Evolutionary conservation across 1,140 invertebrate genomes (phyloP).

Genomic region (Heliconius himera): DNA sequence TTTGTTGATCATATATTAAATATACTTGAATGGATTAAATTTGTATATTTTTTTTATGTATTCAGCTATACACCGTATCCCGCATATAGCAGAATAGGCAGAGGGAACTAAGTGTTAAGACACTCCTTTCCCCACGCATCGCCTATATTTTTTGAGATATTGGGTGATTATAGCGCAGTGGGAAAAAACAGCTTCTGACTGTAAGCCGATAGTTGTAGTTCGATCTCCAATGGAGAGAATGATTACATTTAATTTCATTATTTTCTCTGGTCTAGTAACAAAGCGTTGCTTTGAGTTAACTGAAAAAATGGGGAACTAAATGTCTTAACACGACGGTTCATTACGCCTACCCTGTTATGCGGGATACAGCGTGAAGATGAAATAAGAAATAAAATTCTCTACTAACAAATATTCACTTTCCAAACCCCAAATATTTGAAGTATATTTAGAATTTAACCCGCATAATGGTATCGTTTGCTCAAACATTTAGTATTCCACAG

Average conservation of each 20-base stretch:
- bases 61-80: too few species aligned
- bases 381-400: background rate
- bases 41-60: too few species aligned
- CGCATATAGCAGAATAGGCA: too few species aligned
- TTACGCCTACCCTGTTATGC: background rate
- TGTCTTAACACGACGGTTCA: background rate
- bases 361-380: background rate
- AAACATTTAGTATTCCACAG: constrained; percentile 11
- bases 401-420: background rate
- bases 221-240: background rate
- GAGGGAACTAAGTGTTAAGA: too few species aligned
- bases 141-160: too few species aligned
- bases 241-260: too few species aligned
- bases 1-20: too few species aligned
- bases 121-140: too few species aligned
- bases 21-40: too few species aligned
- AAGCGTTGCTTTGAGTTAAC: background rate
- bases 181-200: too few species aligned
- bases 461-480: constrained; percentile 12
- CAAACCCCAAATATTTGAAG: background rate
- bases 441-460: background rate
- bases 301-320: background rate
- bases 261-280: background rate
- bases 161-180: too few species aligned
- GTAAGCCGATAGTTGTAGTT: background rate